phyloP scores from a whole-genome alignment of 2,797 vertebrate species.

The Enoplosus armatus region DNA sequence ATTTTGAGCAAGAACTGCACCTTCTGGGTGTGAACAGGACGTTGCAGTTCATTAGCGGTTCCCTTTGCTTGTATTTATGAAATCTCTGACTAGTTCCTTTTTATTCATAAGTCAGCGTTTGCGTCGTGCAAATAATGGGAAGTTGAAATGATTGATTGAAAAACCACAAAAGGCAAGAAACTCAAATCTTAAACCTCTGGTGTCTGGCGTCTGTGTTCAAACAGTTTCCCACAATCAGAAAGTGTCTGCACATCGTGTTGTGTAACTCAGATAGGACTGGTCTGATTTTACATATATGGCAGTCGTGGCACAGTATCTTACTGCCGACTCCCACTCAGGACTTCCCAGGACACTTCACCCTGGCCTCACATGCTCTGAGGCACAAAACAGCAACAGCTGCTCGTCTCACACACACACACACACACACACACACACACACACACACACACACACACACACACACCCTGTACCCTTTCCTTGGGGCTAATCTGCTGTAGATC shows the following conservation, averaged over 20 bases:
- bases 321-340: conserved; percentile 13
- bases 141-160: conserved; percentile 28
- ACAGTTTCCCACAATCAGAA: conserved; percentile 3
- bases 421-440: background rate
- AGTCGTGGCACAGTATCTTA: background rate
- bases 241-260: background rate
- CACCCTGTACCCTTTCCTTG: conserved; percentile 24
- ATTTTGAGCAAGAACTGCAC: no score
- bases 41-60: no score
- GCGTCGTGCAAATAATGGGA: conserved; percentile 27
- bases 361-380: background rate
- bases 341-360: conserved; percentile 10
- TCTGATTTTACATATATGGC: conserved; percentile 11
- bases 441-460: background rate
- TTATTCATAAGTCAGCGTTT: background rate
- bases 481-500: conserved; percentile 43
- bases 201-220: conserved; percentile 33
- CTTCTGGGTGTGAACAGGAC: no score
- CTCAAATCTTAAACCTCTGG: conserved; percentile 14
- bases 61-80: background rate
- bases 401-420: background rate
- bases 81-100: background rate
- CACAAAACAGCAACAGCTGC: conserved; percentile 23
- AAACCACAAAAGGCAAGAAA: conserved; percentile 45
- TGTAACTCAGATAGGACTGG: background rate